Evolutionary conservation across 2,888 invertebrate species (phyloP).

Genomic region (Molorchus minor): DNA sequence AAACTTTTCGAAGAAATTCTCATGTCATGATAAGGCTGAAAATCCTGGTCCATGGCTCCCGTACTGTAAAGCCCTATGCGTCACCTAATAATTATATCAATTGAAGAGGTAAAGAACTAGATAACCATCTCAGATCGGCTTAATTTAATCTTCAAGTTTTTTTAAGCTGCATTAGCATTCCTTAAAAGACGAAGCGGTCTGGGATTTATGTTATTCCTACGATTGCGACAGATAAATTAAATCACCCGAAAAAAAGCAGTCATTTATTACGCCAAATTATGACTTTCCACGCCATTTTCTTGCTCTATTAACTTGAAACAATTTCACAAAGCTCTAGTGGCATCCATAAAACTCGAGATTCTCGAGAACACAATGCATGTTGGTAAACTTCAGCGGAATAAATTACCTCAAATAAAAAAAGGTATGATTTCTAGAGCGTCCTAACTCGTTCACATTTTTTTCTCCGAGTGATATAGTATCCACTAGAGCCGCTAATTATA

Average conservation of each 20-base stretch:
- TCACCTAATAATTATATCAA: too few species aligned
- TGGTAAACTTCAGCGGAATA: constrained; percentile 8
- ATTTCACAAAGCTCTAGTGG: constrained; percentile 5
- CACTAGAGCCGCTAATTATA: constrained; percentile 16
- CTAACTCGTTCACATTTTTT: background rate
- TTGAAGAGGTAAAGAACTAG: too few species aligned
- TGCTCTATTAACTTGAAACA: background rate
- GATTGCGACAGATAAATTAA: too few species aligned
- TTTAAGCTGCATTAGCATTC: too few species aligned
- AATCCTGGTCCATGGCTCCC: too few species aligned
- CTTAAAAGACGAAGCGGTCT: too few species aligned
- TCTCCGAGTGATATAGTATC: constrained; percentile 6
- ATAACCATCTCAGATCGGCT: too few species aligned
- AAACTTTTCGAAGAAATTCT: too few species aligned
- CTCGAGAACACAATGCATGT: constrained; percentile 7
- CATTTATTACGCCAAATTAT: background rate
- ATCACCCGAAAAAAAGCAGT: background rate
- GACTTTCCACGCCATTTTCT: background rate
- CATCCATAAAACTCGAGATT: background rate
- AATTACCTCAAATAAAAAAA: constrained; percentile 7
- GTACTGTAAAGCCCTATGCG: too few species aligned
- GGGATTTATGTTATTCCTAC: too few species aligned
- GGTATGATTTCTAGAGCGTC: constrained; percentile 11
- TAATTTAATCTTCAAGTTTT: too few species aligned
- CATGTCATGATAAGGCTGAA: too few species aligned